Conservation (phyloP, 1,140 invertebrate genomes). For the Augochlora pura region DNA sequence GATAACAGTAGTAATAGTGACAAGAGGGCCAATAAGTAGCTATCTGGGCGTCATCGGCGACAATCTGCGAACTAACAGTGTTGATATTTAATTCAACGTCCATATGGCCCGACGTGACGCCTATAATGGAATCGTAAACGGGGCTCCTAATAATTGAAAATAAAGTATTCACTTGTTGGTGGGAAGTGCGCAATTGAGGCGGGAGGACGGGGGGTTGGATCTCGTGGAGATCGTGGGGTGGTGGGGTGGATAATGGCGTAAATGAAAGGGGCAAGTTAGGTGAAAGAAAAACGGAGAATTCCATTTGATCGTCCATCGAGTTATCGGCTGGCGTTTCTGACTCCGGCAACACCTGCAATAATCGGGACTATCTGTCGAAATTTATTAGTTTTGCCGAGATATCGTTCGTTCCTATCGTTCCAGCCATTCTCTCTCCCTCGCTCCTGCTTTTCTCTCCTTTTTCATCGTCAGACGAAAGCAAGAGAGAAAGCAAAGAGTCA, state of each 20-base stretch:
- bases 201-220: not conserved
- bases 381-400: constrained; percentile 56
- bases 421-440: constrained; percentile 32
- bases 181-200: not conserved
- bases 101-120: constrained; percentile 7
- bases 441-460: not conserved
- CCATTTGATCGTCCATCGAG: constrained; percentile 55
- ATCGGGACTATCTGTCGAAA: constrained; percentile 54
- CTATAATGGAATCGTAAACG: constrained; percentile 14
- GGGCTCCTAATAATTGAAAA: constrained; percentile 46
- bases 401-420: constrained; percentile 32
- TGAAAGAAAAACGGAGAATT: constrained; percentile 43
- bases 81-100: constrained; percentile 4
- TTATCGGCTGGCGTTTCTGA: constrained; percentile 59
- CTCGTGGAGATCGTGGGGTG: not conserved
- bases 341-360: constrained; percentile 62
- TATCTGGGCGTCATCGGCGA: constrained; percentile 37
- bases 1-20: constrained; percentile 6
- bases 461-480: not conserved
- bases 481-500: not conserved
- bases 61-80: constrained; percentile 46
- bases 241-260: not conserved
- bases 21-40: not conserved
- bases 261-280: constrained; percentile 1
- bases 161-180: constrained; percentile 18